Conservation (phyloP, 1,140 invertebrate species). For the Neodiprion virginianus region DNA sequence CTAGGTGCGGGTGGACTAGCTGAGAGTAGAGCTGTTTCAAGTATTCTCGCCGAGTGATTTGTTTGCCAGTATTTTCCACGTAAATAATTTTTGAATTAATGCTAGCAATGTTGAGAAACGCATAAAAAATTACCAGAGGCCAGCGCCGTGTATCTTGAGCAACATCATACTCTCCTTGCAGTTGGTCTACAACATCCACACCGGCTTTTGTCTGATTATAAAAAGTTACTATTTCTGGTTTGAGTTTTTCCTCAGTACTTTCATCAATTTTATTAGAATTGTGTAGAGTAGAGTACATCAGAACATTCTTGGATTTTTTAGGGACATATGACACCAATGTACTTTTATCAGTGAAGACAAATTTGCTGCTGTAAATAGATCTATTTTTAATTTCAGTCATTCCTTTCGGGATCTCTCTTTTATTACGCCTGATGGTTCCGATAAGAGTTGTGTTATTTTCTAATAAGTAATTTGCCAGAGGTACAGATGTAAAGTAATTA, state of each 20-base stretch:
- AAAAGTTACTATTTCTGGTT: constrained; percentile 54
- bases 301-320: constrained; percentile 42
- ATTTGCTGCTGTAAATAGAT: constrained; percentile 33
- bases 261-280: constrained; percentile 14
- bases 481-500: constrained; percentile 41
- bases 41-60: too few relatives aligned
- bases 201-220: constrained; percentile 55
- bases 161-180: constrained; percentile 5
- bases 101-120: not conserved
- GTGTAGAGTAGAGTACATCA: constrained; percentile 43
- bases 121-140: constrained; percentile 10
- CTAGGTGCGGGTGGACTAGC: too few relatives aligned
- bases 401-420: constrained; percentile 42
- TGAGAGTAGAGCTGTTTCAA: too few relatives aligned
- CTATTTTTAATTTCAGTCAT: constrained; percentile 38
- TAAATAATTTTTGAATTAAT: too few relatives aligned
- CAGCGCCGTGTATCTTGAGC: not conserved
- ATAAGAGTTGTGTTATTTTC: constrained; percentile 40
- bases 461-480: constrained; percentile 36
- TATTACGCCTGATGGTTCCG: constrained; percentile 46
- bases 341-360: constrained; percentile 38
- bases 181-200: constrained; percentile 42
- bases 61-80: too few relatives aligned
- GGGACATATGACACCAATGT: constrained; percentile 40
- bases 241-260: constrained; percentile 30